Base-by-base conservation (phyloP, 1,140 invertebrate species). In the Drosophila nigromelanica region DNA sequence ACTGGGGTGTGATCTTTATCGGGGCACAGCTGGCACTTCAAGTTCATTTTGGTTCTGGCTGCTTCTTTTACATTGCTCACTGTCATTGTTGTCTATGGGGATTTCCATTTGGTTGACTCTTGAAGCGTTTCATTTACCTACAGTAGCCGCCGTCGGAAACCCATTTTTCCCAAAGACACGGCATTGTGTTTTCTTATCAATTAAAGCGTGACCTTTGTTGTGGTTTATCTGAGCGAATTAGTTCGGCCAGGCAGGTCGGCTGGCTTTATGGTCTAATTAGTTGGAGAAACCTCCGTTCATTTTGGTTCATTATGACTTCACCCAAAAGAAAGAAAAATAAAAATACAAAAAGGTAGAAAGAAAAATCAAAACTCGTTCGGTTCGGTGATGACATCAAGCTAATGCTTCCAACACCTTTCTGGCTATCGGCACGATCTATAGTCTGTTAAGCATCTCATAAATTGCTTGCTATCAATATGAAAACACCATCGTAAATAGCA, bases 121-220 rank as follows among this genome's bases (percentile, higher is more conserved):
- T 35, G 12, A n/a, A 47, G 58, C 30, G 58, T 74, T 74, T 63
- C 60, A 63, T 63, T 71, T 56, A 30, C 35, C 50, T 52, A 70
- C 75, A 61, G 75, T 78, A 78, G 75, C 72, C 60, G 51, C 39
- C 40, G 27, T 52, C n/a, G 52, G 48, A 67, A 73, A 40, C 56
- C 30, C 30, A 74, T 74, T 70, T 70, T 74, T 52, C 62, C 48
- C 47, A 73, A 64, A 76, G 55, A 54, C 33, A 24, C 58, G 50
- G 40, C 33, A 63, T 76, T 82, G 73, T 89, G 74, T 87, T 89
- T 86, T 86, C 83, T 87, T 87, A 87, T 87, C 82, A 87, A 87
- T 87, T 89, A 87, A 87, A 87, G 82, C 83, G 82, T 87, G 82
- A 89, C 82, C 82, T 87, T 87, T 87, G 83, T 87, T 87, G 82